Evolutionary conservation across 2,113 vertebrate species (phyloP), one percentile per base, ranked within the genome.

Genomic region (Calypte anna): DNA sequence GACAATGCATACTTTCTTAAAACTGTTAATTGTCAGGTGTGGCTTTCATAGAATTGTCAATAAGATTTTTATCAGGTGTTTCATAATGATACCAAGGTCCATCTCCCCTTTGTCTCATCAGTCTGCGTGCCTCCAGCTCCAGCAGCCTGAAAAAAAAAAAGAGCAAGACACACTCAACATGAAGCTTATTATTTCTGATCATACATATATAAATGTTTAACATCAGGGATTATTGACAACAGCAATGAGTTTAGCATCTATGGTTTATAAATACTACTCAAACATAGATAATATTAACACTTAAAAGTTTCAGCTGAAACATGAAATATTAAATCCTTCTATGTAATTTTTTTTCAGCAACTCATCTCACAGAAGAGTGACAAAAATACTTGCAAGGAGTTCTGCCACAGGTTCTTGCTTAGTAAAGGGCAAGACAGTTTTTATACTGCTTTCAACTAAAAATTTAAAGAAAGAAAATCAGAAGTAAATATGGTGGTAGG

Each of bases 31-130:
- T 96, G 96, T 99, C 99, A 58, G 99, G 99, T 40, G 94, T 77
- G 38, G 98, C 48, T 97, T 99, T 99, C 74, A 82, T 80, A 90
- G 97, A 96, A 95, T 98, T 22, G 95, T 99, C 98, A 64, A 98
- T 88, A 6, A 99, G 97, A 17, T 87, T 96, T 96, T 98, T 98
- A 93, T 98, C 97, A 22, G 97, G 20, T 4, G 98, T 98, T 19
- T 97, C 79, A 11, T 94, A 78, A 1, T 98, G 97, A 93, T 97
- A 99, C 99, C 99, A 99, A 21, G 99, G 98, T 13, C 99, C 99
- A 40, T 99, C 99, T 30, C 99, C 99, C 82, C 97, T 98, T 5
- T 91, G 16, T 73, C 98, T 98, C 99, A 99, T 99, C 24, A 98
- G 97, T 38, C 77, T 97, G 59, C 98, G 98, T 38, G 98, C 99